Base-by-base conservation (phyloP, 2,888 invertebrate species). In the Exocentrus adspersus region DNA sequence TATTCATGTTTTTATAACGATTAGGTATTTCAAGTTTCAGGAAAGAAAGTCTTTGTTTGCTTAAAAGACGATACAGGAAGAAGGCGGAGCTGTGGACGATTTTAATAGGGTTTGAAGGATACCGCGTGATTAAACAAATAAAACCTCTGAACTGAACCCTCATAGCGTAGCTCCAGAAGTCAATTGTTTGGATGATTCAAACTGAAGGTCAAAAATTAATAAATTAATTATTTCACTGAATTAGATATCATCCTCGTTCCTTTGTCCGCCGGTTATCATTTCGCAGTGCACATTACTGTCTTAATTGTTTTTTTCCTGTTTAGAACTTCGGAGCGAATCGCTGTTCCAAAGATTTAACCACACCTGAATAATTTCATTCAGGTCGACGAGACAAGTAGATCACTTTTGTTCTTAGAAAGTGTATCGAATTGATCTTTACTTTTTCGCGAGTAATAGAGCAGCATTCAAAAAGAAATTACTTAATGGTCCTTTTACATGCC, bases 201-300 rank as follows among this genome's bases (percentile, higher is more conserved):
- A 51, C 14, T 59, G 67, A 67, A 67, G 67, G 67, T 67, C 67
- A 45, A 62, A 61, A 60, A 67, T 62, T 67, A 64, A 62, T 67
- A 60, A 60, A 67, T 57, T 65, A 60, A 62, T 67, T 67, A 62
- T 52, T 62, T 62, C 64, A 60, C 45, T 48, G 67, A 67, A 65
- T 60, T 57, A 57, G 62, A 60, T 60, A 46, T 45, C 46, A 57
- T 32, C 46, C 20, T 32, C 6, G 10, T 57, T 46, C 45, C 45
- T 57, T 57, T 57, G 57, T 46, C 43, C 21, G 3, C 14, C 19
- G 17, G 17, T 16, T 53, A 4, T 19, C 41, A 19, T 14, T 41
- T 32, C 7, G 32, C 10, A 1, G 3, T 30, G 9, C n/a, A 17
- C 12, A 32, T n/a, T 30, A 5, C 17, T 16, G 9, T 19, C 51